Evolutionary conservation across 2,797 vertebrate genomes (phyloP), one percentile per base, ranked within the genome.

Genomic region (Notoglanidium macrostoma): DNA sequence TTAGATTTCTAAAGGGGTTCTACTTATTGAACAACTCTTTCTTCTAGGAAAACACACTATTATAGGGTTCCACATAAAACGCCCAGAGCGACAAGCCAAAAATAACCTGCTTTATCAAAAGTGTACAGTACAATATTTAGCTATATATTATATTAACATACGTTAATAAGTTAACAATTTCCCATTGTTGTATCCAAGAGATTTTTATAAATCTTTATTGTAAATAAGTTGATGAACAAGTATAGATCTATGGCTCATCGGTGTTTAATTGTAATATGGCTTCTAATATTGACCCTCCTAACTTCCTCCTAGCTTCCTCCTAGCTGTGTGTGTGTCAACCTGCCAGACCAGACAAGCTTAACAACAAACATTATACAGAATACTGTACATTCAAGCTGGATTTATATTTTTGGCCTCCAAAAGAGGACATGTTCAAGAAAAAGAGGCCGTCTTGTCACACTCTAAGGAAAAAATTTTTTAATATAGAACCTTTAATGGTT

Each of bases 371-470:
- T 77, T 19, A 77, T 54, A 77, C 49, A 55, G n/a, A 55, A 15
- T 55, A 55, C 51, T 57, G 11, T 32, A 55, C 29, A 78, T 57
- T 78, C 15, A 15, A 78, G 51, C 29, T 17, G 49, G 51, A 32
- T 10, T 32, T 3, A 55, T 78, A 78, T 57, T 78, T 57, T 57
- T 78, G 29, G 17, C 17, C 76, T 55, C 17, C n/a, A 78, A 78
- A 78, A 57, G 76, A 78, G 76, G 76, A 55, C 51, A 57, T 21
- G 19, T 78, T 29, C 51, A 32, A 21, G 72, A 78, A 78, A 55
- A 55, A 35, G 26, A 55, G 17, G 54, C 19, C 51, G 17, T 78
- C 46, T 32, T 77, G 73, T 74, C 72, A 74, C 76, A 78, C 29
- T 35, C 9, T 19, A 54, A 54, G 46, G 46, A 76, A 76, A 23